A percentile compares a stretch with the other conserved stretches of the same genome.
Conservation (phyloP, 2,113 vertebrate species). For the Dromaius novaehollandiae region DNA sequence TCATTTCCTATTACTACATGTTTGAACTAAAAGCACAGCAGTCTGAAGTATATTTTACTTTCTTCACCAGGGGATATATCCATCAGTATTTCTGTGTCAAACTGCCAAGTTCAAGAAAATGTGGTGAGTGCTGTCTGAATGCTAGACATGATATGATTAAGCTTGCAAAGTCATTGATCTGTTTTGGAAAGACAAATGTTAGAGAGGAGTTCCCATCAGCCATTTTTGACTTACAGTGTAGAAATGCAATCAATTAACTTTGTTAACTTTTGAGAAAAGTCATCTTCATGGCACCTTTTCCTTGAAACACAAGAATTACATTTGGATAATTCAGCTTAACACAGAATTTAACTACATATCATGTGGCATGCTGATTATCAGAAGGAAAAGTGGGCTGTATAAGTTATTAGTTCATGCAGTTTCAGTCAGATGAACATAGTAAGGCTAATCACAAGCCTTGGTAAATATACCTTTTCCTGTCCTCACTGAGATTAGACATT, state of each 20-base stretch:
- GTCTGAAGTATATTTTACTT: constrained; percentile 44
- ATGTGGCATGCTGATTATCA: constrained; percentile 23
- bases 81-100: constrained; percentile 96
- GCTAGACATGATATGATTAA: constrained; percentile 25
- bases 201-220: background rate
- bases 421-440: background rate
- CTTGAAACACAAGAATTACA: background rate
- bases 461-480: background rate
- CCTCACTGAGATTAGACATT: background rate
- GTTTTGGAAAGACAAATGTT: constrained; percentile 18
- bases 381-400: background rate
- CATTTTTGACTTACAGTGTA: constrained; percentile 19
- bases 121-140: constrained; percentile 84
- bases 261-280: background rate
- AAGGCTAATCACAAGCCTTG: background rate
- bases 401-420: background rate
- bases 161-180: constrained; percentile 25
- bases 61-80: constrained; percentile 88
- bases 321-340: background rate
- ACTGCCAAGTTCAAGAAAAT: constrained; percentile 96
- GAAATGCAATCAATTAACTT: constrained; percentile 18
- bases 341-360: background rate
- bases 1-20: constrained; percentile 32
- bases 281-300: background rate
- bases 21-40: constrained; percentile 49